Base-by-base conservation (phyloP, 2,113 vertebrate genomes). In the Nothobranchius kuhntae region DNA sequence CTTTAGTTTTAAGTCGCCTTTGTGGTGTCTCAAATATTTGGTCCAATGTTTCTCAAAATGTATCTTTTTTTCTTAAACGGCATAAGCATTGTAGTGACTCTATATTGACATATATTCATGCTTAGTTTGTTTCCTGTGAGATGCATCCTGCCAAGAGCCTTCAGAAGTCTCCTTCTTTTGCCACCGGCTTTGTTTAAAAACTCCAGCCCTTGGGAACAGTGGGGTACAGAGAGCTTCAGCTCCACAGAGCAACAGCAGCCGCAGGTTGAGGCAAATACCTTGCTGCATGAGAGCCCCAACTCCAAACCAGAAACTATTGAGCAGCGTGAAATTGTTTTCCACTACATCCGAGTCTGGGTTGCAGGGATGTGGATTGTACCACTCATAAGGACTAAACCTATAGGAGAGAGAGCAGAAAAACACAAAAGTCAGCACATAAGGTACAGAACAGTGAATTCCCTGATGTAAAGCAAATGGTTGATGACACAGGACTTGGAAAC, bases 231-330 rank as follows among this genome's bases (percentile, higher is more conserved):
- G 85, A 85, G 84, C 85, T 85, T 52, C 69, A 71, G 83, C 83
- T 84, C 77, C 75, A 61, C 71, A 76, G 86, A 93, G 88, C 92
- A 90, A 92, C 78, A 82, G 88, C 87, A 93, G 93, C 80, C 93
- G 91, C 93, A 95, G 96, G 94, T 94, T 94, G 95, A 95, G 91
- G 95, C 94, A 95, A 96, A 93, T 97, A 99, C 97, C 97, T 96
- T 99, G 97, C 94, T 96, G 96, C 97, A 99, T 99, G 96, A 99
- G 97, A 95, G 97, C 97, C 93, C 97, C 97, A 91, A 99, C 95
- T 94, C 97, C 97, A 94, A 99, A 99, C 97, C 97, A 99, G 96
- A 99, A 99, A 96, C 97, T 99, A 97, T 99, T 99, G 94, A 99
- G 95, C 89, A 99, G 97, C 77, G 97, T 99, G 93, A 99, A 99